phyloP scores from a whole-genome alignment of 2,797 vertebrate species.

The Danio kyathit region DNA sequence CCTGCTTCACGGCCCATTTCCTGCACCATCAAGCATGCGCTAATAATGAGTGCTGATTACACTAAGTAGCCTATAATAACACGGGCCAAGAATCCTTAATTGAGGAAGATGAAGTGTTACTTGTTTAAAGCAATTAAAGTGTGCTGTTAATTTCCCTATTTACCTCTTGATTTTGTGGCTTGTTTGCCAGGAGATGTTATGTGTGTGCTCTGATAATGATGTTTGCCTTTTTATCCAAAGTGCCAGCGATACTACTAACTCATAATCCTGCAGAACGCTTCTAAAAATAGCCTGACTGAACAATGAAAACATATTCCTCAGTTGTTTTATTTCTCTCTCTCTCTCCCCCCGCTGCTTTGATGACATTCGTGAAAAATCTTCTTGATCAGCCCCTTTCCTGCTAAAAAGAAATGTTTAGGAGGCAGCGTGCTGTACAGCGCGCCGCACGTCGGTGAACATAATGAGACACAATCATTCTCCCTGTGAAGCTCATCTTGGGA shows the following conservation, averaged over 20 bases:
- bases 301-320: conserved; percentile 29
- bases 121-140: conserved; percentile 55
- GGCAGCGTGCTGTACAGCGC: conserved; percentile 36
- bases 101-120: conserved; percentile 59
- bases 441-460: conserved; percentile 36
- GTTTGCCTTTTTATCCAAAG: conserved; percentile 47
- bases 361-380: conserved; percentile 50
- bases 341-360: conserved; percentile 36
- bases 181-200: conserved; percentile 53
- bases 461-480: conserved; percentile 47
- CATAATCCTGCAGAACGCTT: conserved; percentile 32
- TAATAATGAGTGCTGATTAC: conserved; percentile 58
- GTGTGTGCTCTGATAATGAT: conserved; percentile 36
- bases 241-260: conserved; percentile 32
- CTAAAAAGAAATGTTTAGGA: conserved; percentile 55
- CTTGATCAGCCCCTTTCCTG: conserved; percentile 36
- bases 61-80: conserved; percentile 53
- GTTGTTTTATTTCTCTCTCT: not conserved
- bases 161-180: conserved; percentile 46
- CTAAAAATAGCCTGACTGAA: conserved; percentile 54
- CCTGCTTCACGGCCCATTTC: conserved; percentile 51
- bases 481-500: conserved; percentile 31
- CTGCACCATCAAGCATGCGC: conserved; percentile 48
- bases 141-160: conserved; percentile 52
- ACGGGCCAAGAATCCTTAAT: conserved; percentile 54